Evolutionary conservation across 2,113 vertebrate species (phyloP).

Genomic region (Donacobius atricapilla): DNA sequence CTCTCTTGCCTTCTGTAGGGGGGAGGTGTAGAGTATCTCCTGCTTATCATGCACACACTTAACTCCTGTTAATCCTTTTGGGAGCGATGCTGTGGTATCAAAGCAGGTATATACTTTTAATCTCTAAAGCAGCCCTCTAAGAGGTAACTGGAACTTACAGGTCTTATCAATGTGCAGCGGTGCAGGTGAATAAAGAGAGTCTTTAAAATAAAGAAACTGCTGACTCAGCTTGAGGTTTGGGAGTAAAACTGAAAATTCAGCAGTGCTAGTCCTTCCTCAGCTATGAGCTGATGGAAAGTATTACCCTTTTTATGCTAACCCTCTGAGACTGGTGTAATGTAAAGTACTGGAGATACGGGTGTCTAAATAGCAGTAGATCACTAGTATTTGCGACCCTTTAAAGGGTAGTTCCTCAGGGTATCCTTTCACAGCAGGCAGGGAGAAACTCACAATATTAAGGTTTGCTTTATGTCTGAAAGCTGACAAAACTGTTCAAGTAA

Average conservation of each 20-base stretch:
- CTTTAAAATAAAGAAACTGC: slow-evolving; percentile 62
- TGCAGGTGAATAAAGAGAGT: slow-evolving; percentile 41
- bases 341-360: slow-evolving; percentile 31
- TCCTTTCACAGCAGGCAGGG: not conserved
- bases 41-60: not conserved
- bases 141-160: slow-evolving; percentile 18
- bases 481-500: not conserved
- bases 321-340: slow-evolving; percentile 30
- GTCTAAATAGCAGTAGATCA: slow-evolving; percentile 43
- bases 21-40: not conserved
- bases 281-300: slow-evolving; percentile 28
- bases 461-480: slow-evolving; percentile 35
- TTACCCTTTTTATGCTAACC: slow-evolving; percentile 52
- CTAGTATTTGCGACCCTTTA: slow-evolving; percentile 51
- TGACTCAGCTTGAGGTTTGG: slow-evolving; percentile 31
- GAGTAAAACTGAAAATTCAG: slow-evolving; percentile 61
- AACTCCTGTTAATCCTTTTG: not conserved
- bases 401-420: slow-evolving; percentile 42
- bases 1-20: not conserved
- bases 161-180: slow-evolving; percentile 14
- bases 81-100: not conserved
- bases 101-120: slow-evolving; percentile 19
- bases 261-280: slow-evolving; percentile 1
- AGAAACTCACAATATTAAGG: slow-evolving; percentile 29
- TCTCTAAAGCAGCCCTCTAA: slow-evolving; percentile 5